A percentile compares a stretch with the other conserved stretches of the same genome.
Evolutionary conservation across 2,113 vertebrate genomes (phyloP).

Genomic region (Phrynosoma blainvillii): DNA sequence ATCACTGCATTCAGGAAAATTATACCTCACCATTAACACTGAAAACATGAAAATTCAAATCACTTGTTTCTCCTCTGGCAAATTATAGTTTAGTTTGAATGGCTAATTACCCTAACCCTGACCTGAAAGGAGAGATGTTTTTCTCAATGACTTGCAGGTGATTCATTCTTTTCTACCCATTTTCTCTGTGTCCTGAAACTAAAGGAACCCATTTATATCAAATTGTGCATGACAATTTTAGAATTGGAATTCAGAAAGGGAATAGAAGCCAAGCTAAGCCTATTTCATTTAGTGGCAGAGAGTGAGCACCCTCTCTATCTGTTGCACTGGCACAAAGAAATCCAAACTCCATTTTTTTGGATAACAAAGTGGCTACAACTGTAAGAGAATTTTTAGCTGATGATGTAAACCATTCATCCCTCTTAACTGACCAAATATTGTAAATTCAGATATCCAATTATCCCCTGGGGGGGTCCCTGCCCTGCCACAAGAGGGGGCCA

Average conservation of each 20-base stretch:
- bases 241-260: constrained; percentile 61
- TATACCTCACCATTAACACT: constrained; percentile 44
- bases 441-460: too few relatives aligned
- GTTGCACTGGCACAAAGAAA: too few relatives aligned
- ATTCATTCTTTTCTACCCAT: constrained; percentile 50
- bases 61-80: constrained; percentile 76
- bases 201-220: constrained; percentile 74
- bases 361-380: too few relatives aligned
- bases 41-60: constrained; percentile 70
- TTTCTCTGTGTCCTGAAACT: constrained; percentile 51
- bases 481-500: too few relatives aligned
- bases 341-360: too few relatives aligned
- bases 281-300: constrained; percentile 50
- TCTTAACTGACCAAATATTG: too few relatives aligned
- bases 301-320: not conserved
- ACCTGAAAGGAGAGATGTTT: constrained; percentile 45
- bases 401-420: too few relatives aligned
- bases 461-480: too few relatives aligned
- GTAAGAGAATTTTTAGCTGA: too few relatives aligned
- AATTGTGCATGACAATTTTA: constrained; percentile 74
- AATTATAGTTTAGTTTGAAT: constrained; percentile 65
- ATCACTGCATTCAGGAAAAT: constrained; percentile 51
- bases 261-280: constrained; percentile 63
- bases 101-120: constrained; percentile 75
- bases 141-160: constrained; percentile 78